Percentiles rank a stretch among this genome's conserved stretches.
phyloP scores from a whole-genome alignment of 2,797 vertebrate genomes.

The Pelodytes ibericus region DNA sequence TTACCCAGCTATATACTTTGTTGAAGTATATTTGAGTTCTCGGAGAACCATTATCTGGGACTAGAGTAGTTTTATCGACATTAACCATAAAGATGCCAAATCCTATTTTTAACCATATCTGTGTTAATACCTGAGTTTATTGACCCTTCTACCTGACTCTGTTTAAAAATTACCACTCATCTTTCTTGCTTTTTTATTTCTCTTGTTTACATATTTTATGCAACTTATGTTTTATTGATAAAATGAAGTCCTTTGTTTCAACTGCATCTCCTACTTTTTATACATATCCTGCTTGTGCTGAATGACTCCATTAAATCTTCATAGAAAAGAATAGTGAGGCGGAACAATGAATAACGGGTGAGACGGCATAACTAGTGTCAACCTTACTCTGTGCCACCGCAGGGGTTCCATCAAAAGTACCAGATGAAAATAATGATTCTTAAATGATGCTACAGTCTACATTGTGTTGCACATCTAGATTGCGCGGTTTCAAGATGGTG shows the following conservation, averaged over 20 bases:
- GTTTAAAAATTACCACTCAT: conserved; percentile 28
- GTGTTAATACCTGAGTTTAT: conserved; percentile 14
- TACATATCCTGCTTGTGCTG: neutral
- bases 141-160: conserved; percentile 13
- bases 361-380: conserved; percentile 19
- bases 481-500: no score
- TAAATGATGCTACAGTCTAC: neutral
- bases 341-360: conserved; percentile 21
- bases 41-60: conserved; percentile 45
- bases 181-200: conserved; percentile 5
- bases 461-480: neutral
- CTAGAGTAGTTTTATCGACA: conserved; percentile 35
- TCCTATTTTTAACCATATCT: conserved; percentile 17
- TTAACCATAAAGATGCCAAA: conserved; percentile 28
- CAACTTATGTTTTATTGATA: conserved; percentile 2
- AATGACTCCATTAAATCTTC: conserved; percentile 19
- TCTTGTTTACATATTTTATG: conserved; percentile 27
- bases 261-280: neutral
- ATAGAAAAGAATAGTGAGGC: conserved; percentile 20
- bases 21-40: conserved; percentile 32
- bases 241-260: conserved; percentile 39
- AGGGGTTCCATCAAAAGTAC: conserved; percentile 19
- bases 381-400: neutral
- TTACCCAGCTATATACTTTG: conserved; percentile 40
- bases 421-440: conserved; percentile 23